Evolutionary conservation across 2,797 vertebrate genomes (phyloP).

Genomic region (Oryzias dopingdopingensis): DNA sequence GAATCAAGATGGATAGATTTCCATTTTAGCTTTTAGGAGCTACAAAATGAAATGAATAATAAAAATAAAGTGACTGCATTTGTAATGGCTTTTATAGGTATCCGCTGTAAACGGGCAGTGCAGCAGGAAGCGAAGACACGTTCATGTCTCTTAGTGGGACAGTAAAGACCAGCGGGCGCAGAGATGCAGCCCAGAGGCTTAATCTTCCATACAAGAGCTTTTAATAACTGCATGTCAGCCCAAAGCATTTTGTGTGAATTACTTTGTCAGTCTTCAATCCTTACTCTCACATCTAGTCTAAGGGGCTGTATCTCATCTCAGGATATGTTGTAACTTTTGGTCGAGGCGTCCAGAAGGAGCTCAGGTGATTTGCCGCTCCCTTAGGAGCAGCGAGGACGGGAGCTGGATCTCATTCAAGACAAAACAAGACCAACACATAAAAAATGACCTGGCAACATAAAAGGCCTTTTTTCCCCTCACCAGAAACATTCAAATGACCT

Average conservation of each 20-base stretch:
- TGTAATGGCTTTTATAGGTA: not conserved
- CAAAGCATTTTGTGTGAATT: slow-evolving; percentile 27
- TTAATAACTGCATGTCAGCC: slow-evolving; percentile 27
- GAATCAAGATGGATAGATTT: slow-evolving; percentile 35
- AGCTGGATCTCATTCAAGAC: slow-evolving; percentile 40
- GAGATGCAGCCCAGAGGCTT: slow-evolving; percentile 9
- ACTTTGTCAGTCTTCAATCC: slow-evolving; percentile 45
- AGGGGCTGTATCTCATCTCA: slow-evolving; percentile 48
- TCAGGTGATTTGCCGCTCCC: slow-evolving; percentile 46
- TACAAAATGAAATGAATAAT: slow-evolving; percentile 8
- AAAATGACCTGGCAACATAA: slow-evolving; percentile 31
- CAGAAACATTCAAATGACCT: slow-evolving; percentile 34
- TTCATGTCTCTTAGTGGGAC: slow-evolving; percentile 17
- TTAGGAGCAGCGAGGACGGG: slow-evolving; percentile 35
- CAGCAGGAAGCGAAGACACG: slow-evolving; percentile 18
- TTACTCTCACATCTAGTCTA: slow-evolving; percentile 19
- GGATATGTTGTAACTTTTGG: slow-evolving; percentile 38
- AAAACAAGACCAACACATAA: slow-evolving; percentile 43
- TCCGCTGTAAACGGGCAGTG: slow-evolving; percentile 1
- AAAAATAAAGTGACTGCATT: slow-evolving; percentile 24
- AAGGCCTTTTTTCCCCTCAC: slow-evolving; percentile 20
- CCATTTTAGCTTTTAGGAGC: slow-evolving; percentile 3
- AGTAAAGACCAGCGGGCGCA: not conserved
- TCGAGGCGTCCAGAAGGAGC: slow-evolving; percentile 39
- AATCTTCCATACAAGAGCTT: slow-evolving; percentile 24